Conservation (phyloP, 2,113 vertebrate genomes). For the Bungarus multicinctus region DNA sequence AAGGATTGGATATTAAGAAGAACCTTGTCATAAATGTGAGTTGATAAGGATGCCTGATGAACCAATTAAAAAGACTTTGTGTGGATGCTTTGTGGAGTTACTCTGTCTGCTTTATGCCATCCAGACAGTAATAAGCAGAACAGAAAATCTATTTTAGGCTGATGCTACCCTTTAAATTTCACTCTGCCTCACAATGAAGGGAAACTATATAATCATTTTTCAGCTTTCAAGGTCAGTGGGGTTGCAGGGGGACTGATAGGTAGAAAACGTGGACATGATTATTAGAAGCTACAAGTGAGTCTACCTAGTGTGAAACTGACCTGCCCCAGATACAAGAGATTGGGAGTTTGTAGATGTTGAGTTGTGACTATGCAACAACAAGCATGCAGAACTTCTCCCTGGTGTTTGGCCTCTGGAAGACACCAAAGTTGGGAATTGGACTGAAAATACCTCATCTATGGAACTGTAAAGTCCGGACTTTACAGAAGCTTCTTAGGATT, state of each 20-base stretch:
- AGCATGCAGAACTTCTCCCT: neutral
- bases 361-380: neutral
- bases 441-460: neutral
- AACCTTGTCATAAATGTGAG: too few relatives aligned
- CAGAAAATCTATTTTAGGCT: neutral
- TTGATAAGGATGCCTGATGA: too few relatives aligned
- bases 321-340: neutral
- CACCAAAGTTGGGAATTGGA: neutral
- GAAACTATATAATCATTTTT: neutral
- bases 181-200: neutral
- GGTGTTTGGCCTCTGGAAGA: neutral
- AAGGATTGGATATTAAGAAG: too few relatives aligned
- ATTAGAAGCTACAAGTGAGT: neutral
- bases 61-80: too few relatives aligned
- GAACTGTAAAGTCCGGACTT: neutral
- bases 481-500: neutral
- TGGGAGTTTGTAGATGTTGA: neutral
- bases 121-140: too few relatives aligned
- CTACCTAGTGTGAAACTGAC: neutral
- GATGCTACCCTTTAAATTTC: neutral
- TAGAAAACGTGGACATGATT: neutral
- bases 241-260: neutral
- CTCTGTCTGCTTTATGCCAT: too few relatives aligned
- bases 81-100: too few relatives aligned
- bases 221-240: neutral